Conservation (phyloP, 2,113 vertebrate genomes). For the Nannospalax galili region DNA sequence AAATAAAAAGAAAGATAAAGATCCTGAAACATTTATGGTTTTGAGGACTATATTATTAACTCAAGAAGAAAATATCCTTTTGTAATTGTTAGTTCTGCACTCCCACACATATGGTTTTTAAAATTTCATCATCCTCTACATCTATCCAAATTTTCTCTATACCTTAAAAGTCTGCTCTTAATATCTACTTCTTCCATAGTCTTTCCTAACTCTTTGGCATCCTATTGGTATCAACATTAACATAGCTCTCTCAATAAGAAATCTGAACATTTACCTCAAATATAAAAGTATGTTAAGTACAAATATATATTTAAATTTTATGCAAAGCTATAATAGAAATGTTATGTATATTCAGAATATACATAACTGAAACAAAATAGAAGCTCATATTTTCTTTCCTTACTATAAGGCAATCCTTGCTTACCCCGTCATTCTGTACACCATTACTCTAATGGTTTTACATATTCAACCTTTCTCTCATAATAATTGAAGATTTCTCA, state of each 20-base stretch:
- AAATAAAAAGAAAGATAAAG: not conserved
- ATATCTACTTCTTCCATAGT: not conserved
- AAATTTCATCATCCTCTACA: not conserved
- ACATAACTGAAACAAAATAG: not conserved
- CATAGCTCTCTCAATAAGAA: slow-evolving; percentile 43
- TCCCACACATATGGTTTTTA: not conserved
- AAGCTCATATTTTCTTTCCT: not conserved
- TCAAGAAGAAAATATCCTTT: not conserved
- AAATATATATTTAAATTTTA: not conserved
- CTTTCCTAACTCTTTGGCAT: not conserved
- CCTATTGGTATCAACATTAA: slow-evolving; percentile 32
- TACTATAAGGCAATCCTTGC: slow-evolving; percentile 25
- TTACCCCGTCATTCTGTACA: not conserved
- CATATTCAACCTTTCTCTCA: not conserved
- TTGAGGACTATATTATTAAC: not conserved
- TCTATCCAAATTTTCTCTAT: slow-evolving; percentile 1
- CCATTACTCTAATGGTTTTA: not conserved
- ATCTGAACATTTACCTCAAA: not conserved
- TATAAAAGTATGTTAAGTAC: not conserved
- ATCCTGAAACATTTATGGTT: slow-evolving; percentile 38
- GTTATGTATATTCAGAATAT: not conserved
- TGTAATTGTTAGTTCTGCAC: not conserved
- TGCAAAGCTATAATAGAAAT: not conserved
- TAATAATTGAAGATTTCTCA: slow-evolving; percentile 44
- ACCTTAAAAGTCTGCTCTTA: not conserved